These are phyloP conservation scores for Rhamnusium bicolor DNA, from an alignment of 2,888 invertebrate species.

Conservation along the genomic window DNA sequence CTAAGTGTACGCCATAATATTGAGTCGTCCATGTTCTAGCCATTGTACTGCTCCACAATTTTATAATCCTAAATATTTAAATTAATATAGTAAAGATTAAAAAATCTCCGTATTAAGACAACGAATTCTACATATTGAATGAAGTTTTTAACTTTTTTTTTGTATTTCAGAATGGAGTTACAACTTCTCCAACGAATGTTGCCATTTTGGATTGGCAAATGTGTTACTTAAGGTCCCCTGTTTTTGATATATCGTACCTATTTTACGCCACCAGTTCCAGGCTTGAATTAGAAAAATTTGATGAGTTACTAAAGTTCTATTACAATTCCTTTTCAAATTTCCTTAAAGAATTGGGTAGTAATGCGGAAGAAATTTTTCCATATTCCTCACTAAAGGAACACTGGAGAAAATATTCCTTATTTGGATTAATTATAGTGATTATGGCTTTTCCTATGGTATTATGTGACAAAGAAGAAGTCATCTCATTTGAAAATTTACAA, in stretches of 20 bases:
- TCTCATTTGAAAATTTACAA: not conserved
- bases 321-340: not conserved
- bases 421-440: constrained; percentile 1
- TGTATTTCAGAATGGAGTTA: not conserved
- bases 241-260: not conserved
- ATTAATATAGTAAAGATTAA: no score
- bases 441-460: not conserved
- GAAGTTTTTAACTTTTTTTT: not conserved
- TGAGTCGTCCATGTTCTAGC: no score
- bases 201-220: constrained; percentile 1
- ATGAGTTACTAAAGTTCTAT: not conserved
- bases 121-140: no score
- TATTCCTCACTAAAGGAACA: not conserved
- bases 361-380: not conserved
- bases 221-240: not conserved
- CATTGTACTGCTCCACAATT: no score
- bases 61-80: no score
- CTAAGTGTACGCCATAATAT: no score
- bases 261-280: not conserved
- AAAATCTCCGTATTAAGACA: no score
- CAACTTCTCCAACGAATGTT: not conserved
- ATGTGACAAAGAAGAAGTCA: not conserved
- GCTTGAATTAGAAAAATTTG: not conserved
- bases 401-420: constrained; percentile 15
- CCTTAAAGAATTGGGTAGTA: not conserved